Evolutionary conservation across 2,113 vertebrate species (phyloP), one percentile per base, ranked within the genome.

Genomic region (Microtus montanus): DNA sequence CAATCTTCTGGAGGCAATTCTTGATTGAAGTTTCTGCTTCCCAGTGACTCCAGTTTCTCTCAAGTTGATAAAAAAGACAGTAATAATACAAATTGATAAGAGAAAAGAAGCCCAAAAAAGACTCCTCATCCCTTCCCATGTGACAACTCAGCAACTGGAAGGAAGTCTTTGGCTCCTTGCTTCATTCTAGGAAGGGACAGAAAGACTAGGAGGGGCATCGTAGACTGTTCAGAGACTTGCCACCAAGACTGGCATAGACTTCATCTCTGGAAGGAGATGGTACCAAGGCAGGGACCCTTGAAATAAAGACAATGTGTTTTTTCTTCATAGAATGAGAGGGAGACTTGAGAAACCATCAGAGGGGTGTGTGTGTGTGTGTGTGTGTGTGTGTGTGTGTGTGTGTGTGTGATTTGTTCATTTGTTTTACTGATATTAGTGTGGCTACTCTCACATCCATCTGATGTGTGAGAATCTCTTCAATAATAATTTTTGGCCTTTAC

Each of bases 251-350:
- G 19, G 15, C 22, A 63, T n/a, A 7, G 33, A 3, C 52, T n/a
- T 66, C 6, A 19, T 33, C 24, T 19, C 85, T 70, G 17, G 15
- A 35, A 80, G 35, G 77, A 33, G 35, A n/a, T 14, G 24, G 77
- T 22, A 24, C 0, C 10, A 70, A 54, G 2, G 33, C 20, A 0
- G 35, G 15, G 14, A 41, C 8, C 17, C 17, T 24, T 70, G 24
- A 20, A 52, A 41, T 26, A 33, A 80, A 70, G 63, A 28, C 33
- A 87, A 8, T 5, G 28, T 13, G 26, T 52, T n/a, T 68, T 86
- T 17, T 68, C 63, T 68, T 35, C 17, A 47, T 33, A 12, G 17
- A 86, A 49, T 49, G 15, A 35, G 30, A 68, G 30, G 5, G 1
- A 19, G 0, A 64, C 14, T 64, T 84, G 38, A 64, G 26, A 84